Evolutionary conservation across 2,797 vertebrate species (phyloP), one percentile per base, ranked within the genome.

Genomic region (Oryzias sinensis): DNA sequence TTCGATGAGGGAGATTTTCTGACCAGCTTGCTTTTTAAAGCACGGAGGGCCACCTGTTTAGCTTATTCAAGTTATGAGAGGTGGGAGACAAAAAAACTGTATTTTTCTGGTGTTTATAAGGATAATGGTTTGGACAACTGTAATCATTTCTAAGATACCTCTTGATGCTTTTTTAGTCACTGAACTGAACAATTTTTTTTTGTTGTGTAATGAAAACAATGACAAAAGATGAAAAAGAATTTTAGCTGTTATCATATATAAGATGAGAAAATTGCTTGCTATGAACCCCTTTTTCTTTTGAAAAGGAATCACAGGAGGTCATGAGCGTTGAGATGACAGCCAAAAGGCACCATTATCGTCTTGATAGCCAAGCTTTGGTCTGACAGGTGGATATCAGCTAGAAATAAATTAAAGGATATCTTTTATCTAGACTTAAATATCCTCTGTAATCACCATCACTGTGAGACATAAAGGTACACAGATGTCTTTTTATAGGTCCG

Each of bases 31-130:
- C 55, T 75, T 80, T 61, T 29, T 15, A 62, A 77, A 76, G 65
- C 66, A 48, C 70, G 55, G 67, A 80, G 64, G 66, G 69, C 59
- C 59, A 62, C 60, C 74, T 78, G 78, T 78, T 84, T 79, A 65
- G 79, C 67, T 72, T 79, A 85, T 85, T 86, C 74, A 88, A 71
- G 88, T 86, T 65, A 42, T 37, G 49, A 71, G 27, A 45, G 51
- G 52, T 49, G 68, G 58, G 42, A 62, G 60, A 45, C 18, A 75
- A 22, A 33, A 33, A 72, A 65, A 72, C 49, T 68, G 60, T 2
- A 44, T 62, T 52, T 56, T 46, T 65, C 53, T 15, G 25, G 62
- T 56, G 45, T 54, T 52, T 64, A 11, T 1, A 22, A 47, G 53
- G 55, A 76, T 67, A 76, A 82, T 65, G 56, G 62, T 66, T 69